phyloP scores from a whole-genome alignment of 2,888 invertebrate species.

The Papilio demoleus region DNA sequence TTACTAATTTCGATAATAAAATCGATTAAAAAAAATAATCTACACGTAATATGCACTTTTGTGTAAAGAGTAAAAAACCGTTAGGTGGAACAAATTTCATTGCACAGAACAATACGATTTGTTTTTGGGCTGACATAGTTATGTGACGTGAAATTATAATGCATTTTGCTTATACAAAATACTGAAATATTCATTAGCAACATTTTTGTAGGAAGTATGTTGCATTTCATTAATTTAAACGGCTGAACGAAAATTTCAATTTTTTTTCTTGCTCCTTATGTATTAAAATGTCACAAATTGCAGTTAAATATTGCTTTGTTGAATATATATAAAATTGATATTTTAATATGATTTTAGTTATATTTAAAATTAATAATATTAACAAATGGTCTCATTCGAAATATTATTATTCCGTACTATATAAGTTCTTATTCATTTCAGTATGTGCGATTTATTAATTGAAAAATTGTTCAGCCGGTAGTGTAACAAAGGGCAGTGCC shows the following conservation, averaged over 20 bases:
- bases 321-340: no score
- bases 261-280: no score
- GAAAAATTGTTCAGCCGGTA: constrained; percentile 37
- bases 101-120: constrained; percentile 43
- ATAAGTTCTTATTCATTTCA: neutral
- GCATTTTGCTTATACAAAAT: neutral
- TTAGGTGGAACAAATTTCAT: constrained; percentile 62
- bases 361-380: no score
- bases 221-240: neutral
- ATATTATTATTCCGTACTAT: no score
- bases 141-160: constrained; percentile 32
- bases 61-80: constrained; percentile 67
- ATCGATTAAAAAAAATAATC: constrained; percentile 10
- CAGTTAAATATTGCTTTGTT: no score
- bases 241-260: no score
- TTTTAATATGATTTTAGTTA: no score
- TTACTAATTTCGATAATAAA: neutral
- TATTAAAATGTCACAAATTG: no score
- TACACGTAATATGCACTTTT: constrained; percentile 59
- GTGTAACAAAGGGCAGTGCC: constrained; percentile 64
- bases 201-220: neutral
- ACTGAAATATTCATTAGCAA: neutral
- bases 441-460: constrained; percentile 27
- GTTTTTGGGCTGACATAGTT: constrained; percentile 47
- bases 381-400: no score